Percentiles rank a stretch among this genome's conserved stretches.
phyloP scores from a whole-genome alignment of 2,113 vertebrate species.

The Thalassarche chlororhynchos region DNA sequence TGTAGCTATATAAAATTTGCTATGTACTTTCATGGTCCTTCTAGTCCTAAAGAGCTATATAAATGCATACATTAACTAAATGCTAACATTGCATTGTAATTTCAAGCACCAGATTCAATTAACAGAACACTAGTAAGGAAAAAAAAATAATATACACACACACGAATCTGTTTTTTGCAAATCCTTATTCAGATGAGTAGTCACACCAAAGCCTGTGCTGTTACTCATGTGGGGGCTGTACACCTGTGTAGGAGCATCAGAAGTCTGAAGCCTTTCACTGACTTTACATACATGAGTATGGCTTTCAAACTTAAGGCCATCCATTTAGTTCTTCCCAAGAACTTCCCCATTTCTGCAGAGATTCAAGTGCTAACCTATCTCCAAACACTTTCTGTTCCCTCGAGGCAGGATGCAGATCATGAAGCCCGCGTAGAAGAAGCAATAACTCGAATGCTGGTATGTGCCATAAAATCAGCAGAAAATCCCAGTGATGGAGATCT shows the following conservation, averaged over 20 bases:
- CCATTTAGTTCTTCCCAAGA: background rate
- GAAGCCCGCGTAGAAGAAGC: slow-evolving; percentile 88
- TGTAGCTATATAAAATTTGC: background rate
- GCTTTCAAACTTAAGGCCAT: background rate
- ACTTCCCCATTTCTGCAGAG: background rate
- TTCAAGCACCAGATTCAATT: slow-evolving; percentile 25
- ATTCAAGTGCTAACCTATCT: background rate
- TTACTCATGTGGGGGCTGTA: background rate
- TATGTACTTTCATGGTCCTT: background rate
- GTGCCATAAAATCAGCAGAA: slow-evolving; percentile 84
- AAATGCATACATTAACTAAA: slow-evolving; percentile 16
- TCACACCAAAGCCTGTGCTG: background rate
- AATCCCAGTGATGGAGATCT: slow-evolving; percentile 65
- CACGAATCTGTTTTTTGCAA: background rate
- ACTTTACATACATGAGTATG: background rate
- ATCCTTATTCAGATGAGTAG: background rate
- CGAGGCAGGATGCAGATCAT: slow-evolving; percentile 85
- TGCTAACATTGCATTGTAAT: slow-evolving; percentile 3
- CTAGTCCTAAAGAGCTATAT: background rate
- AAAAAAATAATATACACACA: background rate
- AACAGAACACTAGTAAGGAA: background rate
- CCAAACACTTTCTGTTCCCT: background rate
- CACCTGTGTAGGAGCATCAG: background rate
- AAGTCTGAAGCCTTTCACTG: background rate
- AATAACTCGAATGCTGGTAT: slow-evolving; percentile 86